Evolutionary conservation across 2,888 invertebrate species (phyloP).

Genomic region (Blastobasis adustella): DNA sequence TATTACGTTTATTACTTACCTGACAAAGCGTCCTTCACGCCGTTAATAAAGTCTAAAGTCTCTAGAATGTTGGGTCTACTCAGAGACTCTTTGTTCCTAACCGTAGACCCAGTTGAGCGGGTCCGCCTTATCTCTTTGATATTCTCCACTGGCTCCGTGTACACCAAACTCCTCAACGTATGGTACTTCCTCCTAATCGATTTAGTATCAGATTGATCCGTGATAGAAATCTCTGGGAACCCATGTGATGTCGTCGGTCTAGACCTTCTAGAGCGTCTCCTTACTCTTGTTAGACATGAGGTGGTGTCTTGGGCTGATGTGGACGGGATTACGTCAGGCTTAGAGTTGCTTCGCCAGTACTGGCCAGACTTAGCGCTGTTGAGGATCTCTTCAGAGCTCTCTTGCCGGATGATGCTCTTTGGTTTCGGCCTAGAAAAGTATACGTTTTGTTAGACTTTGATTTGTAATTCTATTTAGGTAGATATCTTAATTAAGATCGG

Average conservation of each 20-base stretch:
- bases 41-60: slow-evolving; percentile 64
- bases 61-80: slow-evolving; percentile 62
- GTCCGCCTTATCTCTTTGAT: slow-evolving; percentile 55
- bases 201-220: slow-evolving; percentile 50
- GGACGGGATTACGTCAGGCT: slow-evolving; percentile 61
- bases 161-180: slow-evolving; percentile 52
- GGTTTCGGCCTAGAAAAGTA: slow-evolving; percentile 24
- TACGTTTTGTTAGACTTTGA: no score
- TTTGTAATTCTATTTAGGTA: no score
- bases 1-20: slow-evolving; percentile 41
- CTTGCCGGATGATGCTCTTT: slow-evolving; percentile 38
- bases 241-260: slow-evolving; percentile 51
- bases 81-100: slow-evolving; percentile 51
- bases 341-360: slow-evolving; percentile 57
- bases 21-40: slow-evolving; percentile 56
- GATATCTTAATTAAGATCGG: no score
- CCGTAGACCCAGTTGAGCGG: slow-evolving; percentile 60
- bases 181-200: slow-evolving; percentile 37
- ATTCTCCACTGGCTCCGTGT: slow-evolving; percentile 58
- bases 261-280: slow-evolving; percentile 40
- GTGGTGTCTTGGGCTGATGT: slow-evolving; percentile 32
- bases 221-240: slow-evolving; percentile 62
- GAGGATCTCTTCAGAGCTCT: slow-evolving; percentile 56
- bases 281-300: slow-evolving; percentile 36
- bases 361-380: slow-evolving; percentile 53